Evolutionary conservation across 2,888 invertebrate species (phyloP).

Genomic region (Agriopis leucophaearia): DNA sequence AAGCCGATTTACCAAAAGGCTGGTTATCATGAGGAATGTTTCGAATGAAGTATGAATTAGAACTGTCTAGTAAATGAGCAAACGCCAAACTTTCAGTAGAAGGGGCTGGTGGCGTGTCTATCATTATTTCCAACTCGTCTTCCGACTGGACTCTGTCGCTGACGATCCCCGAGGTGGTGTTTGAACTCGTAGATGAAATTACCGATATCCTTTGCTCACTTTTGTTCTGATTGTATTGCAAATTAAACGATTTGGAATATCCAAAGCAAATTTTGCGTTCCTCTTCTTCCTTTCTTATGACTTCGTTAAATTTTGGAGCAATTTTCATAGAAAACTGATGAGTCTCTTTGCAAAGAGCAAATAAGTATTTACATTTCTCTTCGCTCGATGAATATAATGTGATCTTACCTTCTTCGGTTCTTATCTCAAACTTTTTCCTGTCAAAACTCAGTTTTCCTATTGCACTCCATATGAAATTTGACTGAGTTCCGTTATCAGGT

Average conservation of each 20-base stretch:
- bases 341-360: slow-evolving; percentile 95
- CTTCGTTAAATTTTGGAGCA: slow-evolving; percentile 93
- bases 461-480: slow-evolving; percentile 97
- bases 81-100: slow-evolving; percentile 94
- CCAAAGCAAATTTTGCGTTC: slow-evolving; percentile 90
- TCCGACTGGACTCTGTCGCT: slow-evolving; percentile 98
- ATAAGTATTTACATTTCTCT: slow-evolving; percentile 96
- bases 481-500: slow-evolving; percentile 89
- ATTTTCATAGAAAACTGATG: slow-evolving; percentile 98
- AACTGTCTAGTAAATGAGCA: slow-evolving; percentile 90
- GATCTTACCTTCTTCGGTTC: slow-evolving; percentile 95
- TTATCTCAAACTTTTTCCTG: slow-evolving; percentile 98
- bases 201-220: slow-evolving; percentile 95
- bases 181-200: slow-evolving; percentile 97
- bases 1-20: slow-evolving; percentile 71
- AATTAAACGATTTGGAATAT: slow-evolving; percentile 88
- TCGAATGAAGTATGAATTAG: slow-evolving; percentile 77
- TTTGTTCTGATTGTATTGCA: slow-evolving; percentile 88
- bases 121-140: slow-evolving; percentile 96
- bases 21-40: slow-evolving; percentile 68
- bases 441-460: slow-evolving; percentile 98
- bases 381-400: slow-evolving; percentile 97
- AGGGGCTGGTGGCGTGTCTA: slow-evolving; percentile 93
- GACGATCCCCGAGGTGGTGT: slow-evolving; percentile 98
- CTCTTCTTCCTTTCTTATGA: slow-evolving; percentile 93